These are phyloP conservation scores for Chloroclysta siterata DNA, from an alignment of 2,888 invertebrate genomes.

Conservation along the genomic window DNA sequence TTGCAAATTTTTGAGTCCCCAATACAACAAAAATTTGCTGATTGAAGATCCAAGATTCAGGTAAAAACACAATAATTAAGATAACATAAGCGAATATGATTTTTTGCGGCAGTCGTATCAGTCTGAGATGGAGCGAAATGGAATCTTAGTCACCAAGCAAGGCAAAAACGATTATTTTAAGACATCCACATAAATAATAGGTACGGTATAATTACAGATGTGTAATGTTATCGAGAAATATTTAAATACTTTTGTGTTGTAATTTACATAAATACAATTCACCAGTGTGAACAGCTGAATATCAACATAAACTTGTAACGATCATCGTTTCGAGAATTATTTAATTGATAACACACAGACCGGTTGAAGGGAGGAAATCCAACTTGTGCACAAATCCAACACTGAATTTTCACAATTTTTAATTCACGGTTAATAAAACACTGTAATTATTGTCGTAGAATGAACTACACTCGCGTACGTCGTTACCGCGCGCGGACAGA, in stretches of 20 bases:
- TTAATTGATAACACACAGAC: slow-evolving; percentile 28
- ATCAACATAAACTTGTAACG: slow-evolving; percentile 47
- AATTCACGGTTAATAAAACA: slow-evolving; percentile 9
- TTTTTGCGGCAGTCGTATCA: slow-evolving; percentile 3
- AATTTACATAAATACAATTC: slow-evolving; percentile 53
- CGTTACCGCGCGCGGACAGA: slow-evolving; percentile 64
- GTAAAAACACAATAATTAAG: background rate
- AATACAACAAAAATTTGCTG: background rate
- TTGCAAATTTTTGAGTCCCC: background rate
- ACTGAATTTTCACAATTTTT: slow-evolving; percentile 33
- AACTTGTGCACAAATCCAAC: slow-evolving; percentile 24
- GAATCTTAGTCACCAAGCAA: slow-evolving; percentile 6
- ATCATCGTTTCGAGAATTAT: slow-evolving; percentile 53
- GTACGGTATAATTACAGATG: slow-evolving; percentile 9
- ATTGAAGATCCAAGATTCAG: background rate
- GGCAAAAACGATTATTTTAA: slow-evolving; percentile 16
- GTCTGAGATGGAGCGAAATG: background rate
- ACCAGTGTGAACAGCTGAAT: slow-evolving; percentile 43
- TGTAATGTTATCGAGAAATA: slow-evolving; percentile 19
- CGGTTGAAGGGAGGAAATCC: slow-evolving; percentile 29
- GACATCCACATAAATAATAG: slow-evolving; percentile 1
- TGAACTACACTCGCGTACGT: slow-evolving; percentile 46
- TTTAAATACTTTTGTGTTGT: slow-evolving; percentile 59
- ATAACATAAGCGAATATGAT: slow-evolving; percentile 3
- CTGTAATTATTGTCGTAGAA: slow-evolving; percentile 1